phyloP scores from a whole-genome alignment of 2,888 invertebrate species.

The Scaptomyza polygonia region DNA sequence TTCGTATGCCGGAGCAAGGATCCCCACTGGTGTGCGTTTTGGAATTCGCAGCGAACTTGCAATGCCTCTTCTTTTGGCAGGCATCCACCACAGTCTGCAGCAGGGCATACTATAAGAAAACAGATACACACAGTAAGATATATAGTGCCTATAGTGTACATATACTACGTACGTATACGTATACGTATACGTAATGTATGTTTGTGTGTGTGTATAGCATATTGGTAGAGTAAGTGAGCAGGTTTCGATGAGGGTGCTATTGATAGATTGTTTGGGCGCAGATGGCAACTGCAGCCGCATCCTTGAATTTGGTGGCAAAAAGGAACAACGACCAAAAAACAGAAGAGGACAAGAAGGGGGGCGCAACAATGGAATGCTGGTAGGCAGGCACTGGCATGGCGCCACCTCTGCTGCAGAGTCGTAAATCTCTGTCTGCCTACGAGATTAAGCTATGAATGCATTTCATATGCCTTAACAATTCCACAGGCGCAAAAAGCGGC shows the following conservation, averaged over 20 bases:
- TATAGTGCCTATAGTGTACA: slow-evolving; percentile 18
- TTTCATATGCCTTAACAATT: slow-evolving; percentile 62
- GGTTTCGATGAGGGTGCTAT: slow-evolving; percentile 43
- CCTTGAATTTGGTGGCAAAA: slow-evolving; percentile 28
- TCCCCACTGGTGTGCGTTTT: slow-evolving; percentile 91
- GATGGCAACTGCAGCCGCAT: slow-evolving; percentile 45
- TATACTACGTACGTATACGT: slow-evolving; percentile 6
- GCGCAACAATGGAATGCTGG: slow-evolving; percentile 23
- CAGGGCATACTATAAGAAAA: slow-evolving; percentile 89
- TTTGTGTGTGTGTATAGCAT: slow-evolving; percentile 8
- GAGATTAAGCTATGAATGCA: slow-evolving; percentile 60
- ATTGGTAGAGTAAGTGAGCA: slow-evolving; percentile 14
- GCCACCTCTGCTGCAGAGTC: slow-evolving; percentile 31
- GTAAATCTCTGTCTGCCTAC: slow-evolving; percentile 60
- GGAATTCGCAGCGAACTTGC: slow-evolving; percentile 95
- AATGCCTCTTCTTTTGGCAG: slow-evolving; percentile 96
- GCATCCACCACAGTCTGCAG: slow-evolving; percentile 97
- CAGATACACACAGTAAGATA: slow-evolving; percentile 43
- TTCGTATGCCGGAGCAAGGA: slow-evolving; percentile 95
- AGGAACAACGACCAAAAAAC: slow-evolving; percentile 1
- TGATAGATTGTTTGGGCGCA: slow-evolving; percentile 58
- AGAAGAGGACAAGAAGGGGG: neutral
- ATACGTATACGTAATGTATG: slow-evolving; percentile 7
- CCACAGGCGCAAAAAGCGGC: slow-evolving; percentile 31
- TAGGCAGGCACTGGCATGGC: slow-evolving; percentile 5